Evolutionary conservation across 2,888 invertebrate species (phyloP).

Genomic region (Oscheius sp.): DNA sequence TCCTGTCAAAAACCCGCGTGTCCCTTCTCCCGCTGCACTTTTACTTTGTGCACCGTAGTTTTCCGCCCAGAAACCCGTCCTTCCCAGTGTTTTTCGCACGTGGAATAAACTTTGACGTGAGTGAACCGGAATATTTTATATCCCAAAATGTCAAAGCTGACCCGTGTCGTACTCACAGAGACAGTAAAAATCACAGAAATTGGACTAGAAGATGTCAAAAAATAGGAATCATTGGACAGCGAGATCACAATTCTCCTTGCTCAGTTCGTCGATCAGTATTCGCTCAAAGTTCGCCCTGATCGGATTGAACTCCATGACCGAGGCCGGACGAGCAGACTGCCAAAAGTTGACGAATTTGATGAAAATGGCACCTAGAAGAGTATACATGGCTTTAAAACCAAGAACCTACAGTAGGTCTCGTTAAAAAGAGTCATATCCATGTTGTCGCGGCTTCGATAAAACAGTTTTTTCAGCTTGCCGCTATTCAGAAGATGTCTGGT

Average conservation of each 20-base stretch:
- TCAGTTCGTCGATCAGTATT: conserved; percentile 17
- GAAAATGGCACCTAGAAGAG: conserved; percentile 81
- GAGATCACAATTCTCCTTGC: conserved; percentile 17
- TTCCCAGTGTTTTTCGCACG: no score
- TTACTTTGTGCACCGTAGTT: no score
- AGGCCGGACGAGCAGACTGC: conserved; percentile 89
- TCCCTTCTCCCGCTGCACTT: no score
- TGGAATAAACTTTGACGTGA: no score
- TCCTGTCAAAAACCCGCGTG: no score
- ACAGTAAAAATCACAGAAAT: neutral
- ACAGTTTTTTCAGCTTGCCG: conserved; percentile 88
- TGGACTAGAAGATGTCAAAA: neutral
- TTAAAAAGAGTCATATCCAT: conserved; percentile 80
- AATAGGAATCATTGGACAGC: no score
- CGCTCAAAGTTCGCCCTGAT: conserved; percentile 84
- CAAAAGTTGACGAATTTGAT: conserved; percentile 94
- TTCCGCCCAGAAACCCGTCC: no score
- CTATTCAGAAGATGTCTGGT: conserved; percentile 85
- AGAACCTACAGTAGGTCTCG: conserved; percentile 83
- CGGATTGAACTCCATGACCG: conserved; percentile 94
- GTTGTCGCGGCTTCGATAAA: conserved; percentile 83
- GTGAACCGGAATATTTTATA: no score
- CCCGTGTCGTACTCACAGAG: no score
- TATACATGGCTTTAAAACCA: neutral
- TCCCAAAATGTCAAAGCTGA: no score